Evolutionary conservation across 2,113 vertebrate species (phyloP).

Genomic region (Pungitius pungitius): DNA sequence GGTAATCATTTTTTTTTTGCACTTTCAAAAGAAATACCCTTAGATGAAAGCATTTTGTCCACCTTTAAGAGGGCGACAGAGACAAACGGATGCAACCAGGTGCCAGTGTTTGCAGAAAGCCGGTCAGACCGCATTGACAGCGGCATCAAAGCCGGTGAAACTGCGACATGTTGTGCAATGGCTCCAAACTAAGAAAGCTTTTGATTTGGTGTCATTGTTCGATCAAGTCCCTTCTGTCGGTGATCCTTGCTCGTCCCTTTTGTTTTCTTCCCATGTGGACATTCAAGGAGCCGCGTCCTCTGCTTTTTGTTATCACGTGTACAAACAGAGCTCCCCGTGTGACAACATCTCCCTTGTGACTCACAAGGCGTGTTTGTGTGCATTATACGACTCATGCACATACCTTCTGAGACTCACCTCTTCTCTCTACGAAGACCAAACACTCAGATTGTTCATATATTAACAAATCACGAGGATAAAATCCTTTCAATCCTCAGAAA

Average conservation of each 20-base stretch:
- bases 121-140: constrained; percentile 30
- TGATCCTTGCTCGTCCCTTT: not conserved
- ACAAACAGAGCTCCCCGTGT: not conserved
- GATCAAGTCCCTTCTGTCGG: not conserved
- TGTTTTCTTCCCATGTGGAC: too few species aligned
- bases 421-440: not conserved
- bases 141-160: not conserved
- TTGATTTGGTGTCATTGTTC: not conserved
- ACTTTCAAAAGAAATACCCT: not conserved
- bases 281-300: not conserved
- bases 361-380: constrained; percentile 59
- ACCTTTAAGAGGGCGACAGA: not conserved
- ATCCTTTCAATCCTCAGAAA: not conserved
- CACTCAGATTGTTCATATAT: not conserved
- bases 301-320: not conserved
- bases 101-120: constrained; percentile 48
- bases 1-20: not conserved
- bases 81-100: constrained; percentile 11
- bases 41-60: not conserved
- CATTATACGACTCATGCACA: constrained; percentile 43
- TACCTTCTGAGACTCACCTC: constrained; percentile 14
- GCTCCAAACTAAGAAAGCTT: not conserved
- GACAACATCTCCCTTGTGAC: constrained; percentile 9
- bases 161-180: constrained; percentile 11
- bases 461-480: not conserved